These are phyloP conservation scores for Perodicticus potto DNA, from an alignment of 2,797 vertebrate genomes.

Conservation along the genomic window DNA sequence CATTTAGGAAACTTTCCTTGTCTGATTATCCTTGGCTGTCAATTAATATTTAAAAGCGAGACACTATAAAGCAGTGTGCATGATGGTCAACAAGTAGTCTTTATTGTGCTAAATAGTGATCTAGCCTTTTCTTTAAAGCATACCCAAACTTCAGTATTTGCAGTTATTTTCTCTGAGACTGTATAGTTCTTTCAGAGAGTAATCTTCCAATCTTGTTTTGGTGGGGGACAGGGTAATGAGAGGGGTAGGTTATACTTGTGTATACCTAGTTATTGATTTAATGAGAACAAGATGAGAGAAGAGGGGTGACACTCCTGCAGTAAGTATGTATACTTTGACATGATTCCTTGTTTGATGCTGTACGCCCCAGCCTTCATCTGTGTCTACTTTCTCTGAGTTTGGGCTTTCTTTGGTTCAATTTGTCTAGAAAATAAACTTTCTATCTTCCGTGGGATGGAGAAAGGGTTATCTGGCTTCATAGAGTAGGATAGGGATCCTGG, in stretches of 20 bases:
- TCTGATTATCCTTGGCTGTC: constrained; percentile 5
- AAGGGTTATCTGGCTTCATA: background rate
- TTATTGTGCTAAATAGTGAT: background rate
- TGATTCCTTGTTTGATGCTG: background rate
- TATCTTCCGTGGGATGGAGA: background rate
- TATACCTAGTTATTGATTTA: background rate
- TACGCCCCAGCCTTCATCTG: background rate
- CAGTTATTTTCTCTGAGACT: background rate
- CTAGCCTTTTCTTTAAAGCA: background rate
- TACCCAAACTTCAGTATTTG: background rate
- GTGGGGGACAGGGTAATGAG: background rate
- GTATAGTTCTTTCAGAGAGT: constrained; percentile 37
- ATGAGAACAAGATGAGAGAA: background rate
- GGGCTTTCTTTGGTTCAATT: background rate
- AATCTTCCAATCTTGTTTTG: background rate
- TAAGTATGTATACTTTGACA: background rate
- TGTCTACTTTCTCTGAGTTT: background rate
- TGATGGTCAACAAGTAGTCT: background rate
- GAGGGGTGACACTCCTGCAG: background rate
- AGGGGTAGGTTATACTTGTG: background rate
- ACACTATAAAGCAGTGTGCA: background rate
- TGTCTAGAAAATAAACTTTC: constrained; percentile 56
- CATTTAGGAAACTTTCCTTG: constrained; percentile 23
- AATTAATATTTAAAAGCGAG: constrained; percentile 24
- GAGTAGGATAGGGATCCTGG: background rate